phyloP scores from a whole-genome alignment of 1,140 invertebrate species.

The Neoseiulus cucumeris region DNA sequence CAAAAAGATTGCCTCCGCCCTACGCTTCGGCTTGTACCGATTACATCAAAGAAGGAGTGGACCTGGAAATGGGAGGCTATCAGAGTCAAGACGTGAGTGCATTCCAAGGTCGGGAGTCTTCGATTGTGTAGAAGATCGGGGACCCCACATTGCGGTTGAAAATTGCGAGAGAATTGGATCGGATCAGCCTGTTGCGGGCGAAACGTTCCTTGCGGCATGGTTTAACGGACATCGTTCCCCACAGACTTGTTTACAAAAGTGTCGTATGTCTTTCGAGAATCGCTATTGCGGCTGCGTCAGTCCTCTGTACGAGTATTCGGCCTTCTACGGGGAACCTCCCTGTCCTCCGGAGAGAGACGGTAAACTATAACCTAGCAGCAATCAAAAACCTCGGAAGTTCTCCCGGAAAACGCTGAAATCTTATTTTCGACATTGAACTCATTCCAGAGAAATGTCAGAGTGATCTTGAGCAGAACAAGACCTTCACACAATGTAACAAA shows the following conservation, averaged over 20 bases:
- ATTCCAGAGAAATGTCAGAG: neutral
- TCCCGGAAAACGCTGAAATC: too few species aligned
- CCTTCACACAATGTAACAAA: neutral
- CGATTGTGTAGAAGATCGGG: too few species aligned
- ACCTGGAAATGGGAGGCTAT: neutral
- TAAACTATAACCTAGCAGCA: too few species aligned
- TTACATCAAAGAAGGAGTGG: neutral
- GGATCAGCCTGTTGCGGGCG: too few species aligned
- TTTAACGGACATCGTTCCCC: too few species aligned
- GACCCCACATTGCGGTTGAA: too few species aligned
- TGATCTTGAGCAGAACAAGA: neutral
- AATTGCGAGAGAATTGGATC: too few species aligned
- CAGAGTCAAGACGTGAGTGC: neutral
- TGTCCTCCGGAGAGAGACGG: neutral
- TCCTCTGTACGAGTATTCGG: constrained; percentile 3
- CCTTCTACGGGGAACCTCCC: neutral
- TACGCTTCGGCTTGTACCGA: neutral
- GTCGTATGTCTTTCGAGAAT: neutral
- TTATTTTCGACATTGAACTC: too few species aligned
- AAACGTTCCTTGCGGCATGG: too few species aligned
- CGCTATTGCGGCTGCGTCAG: neutral
- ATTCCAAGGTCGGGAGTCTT: too few species aligned
- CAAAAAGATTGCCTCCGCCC: neutral
- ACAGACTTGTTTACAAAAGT: constrained; percentile 7
- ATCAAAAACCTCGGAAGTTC: too few species aligned